Evolutionary conservation across 2,888 invertebrate genomes (phyloP).

Genomic region (Diarsia dahlii): DNA sequence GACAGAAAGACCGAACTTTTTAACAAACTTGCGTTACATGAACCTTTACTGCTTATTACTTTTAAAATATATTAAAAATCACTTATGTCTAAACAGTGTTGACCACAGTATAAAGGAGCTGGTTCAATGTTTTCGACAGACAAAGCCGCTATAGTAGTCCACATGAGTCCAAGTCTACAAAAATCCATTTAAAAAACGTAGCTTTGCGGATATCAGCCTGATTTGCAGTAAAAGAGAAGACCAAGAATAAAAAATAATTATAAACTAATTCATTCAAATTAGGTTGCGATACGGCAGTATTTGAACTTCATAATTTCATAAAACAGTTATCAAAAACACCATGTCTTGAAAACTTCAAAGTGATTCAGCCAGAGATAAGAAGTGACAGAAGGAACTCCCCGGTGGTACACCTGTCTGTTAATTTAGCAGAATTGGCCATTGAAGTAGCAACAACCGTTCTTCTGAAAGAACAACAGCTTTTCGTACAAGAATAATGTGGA

Average conservation of each 20-base stretch:
- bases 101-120: background rate
- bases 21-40: background rate
- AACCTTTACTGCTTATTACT: background rate
- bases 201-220: background rate
- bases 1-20: background rate
- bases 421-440: background rate
- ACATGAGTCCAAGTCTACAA: no score
- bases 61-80: background rate
- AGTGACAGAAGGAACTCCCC: background rate
- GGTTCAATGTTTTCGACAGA: background rate
- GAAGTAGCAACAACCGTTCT: background rate
- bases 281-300: background rate
- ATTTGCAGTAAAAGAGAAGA: background rate
- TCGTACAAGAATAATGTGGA: slow-evolving; percentile 34
- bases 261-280: background rate
- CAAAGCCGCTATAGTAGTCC: background rate
- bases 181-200: background rate
- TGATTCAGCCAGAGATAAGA: background rate
- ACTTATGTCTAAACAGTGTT: background rate
- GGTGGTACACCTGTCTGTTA: background rate
- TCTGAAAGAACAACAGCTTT: background rate
- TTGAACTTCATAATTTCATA: background rate
- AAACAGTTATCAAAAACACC: background rate
- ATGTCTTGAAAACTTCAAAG: background rate
- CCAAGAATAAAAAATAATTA: no score